A percentile compares a stretch with the other conserved stretches of the same genome.
Conservation (phyloP, 2,888 invertebrate species). For the Liopterus haemorrhoidalis region DNA sequence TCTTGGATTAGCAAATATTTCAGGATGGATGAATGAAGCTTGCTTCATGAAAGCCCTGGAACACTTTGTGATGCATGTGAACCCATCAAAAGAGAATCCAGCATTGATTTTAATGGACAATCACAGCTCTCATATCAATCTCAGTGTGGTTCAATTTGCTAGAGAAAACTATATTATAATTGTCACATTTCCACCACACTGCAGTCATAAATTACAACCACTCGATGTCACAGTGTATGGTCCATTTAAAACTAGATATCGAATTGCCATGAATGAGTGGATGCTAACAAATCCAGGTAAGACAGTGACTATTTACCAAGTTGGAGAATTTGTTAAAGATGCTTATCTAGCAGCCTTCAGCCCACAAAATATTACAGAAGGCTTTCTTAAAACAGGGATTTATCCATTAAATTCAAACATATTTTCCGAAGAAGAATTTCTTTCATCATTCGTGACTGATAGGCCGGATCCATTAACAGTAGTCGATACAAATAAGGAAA, state of each 20-base stretch:
- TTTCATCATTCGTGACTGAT: constrained; percentile 22
- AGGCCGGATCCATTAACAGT: constrained; percentile 19
- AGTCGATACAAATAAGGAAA: no score
- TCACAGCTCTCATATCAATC: constrained; percentile 28
- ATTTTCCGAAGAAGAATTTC: constrained; percentile 24
- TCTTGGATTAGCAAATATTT: constrained; percentile 26
- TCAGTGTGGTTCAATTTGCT: constrained; percentile 26
- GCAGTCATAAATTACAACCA: constrained; percentile 28
- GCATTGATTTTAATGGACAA: constrained; percentile 29
- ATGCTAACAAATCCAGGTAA: constrained; percentile 29
- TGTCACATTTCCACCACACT: constrained; percentile 29
- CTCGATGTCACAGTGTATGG: constrained; percentile 27
- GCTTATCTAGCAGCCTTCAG: constrained; percentile 27
- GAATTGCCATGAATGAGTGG: constrained; percentile 28
- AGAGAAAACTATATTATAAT: constrained; percentile 26
- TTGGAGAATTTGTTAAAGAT: constrained; percentile 25
- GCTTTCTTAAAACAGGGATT: constrained; percentile 20
- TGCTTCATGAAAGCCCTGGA: constrained; percentile 28
- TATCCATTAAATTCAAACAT: constrained; percentile 18
- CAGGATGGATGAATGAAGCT: constrained; percentile 30
- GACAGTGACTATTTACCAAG: constrained; percentile 30
- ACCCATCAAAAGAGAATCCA: constrained; percentile 28
- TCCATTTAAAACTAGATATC: constrained; percentile 25
- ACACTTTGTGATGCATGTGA: constrained; percentile 29
- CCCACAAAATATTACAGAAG: constrained; percentile 25